Conservation (phyloP, 2,797 vertebrate species). For the Channa striata region DNA sequence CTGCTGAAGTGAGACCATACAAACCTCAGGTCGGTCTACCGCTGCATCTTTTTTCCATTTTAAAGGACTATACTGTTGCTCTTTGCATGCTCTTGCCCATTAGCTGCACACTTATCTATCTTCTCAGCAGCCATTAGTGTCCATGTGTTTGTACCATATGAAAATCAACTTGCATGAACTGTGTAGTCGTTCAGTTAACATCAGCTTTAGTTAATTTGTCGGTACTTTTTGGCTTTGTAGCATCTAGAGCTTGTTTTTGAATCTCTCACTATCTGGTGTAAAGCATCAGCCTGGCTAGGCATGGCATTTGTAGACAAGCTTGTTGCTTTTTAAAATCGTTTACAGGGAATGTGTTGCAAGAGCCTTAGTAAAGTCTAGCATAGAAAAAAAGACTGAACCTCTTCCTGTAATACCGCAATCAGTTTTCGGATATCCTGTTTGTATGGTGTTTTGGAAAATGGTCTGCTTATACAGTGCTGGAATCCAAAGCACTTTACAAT, state of each 20-base stretch:
- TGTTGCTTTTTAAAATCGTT: background rate
- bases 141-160: conserved; percentile 8
- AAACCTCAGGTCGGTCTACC: conserved; percentile 72
- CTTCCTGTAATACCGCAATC: background rate
- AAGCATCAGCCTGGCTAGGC: no score
- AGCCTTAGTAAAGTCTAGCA: background rate
- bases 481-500: no score
- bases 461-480: no score
- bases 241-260: background rate
- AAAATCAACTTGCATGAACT: conserved; percentile 14
- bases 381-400: background rate
- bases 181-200: conserved; percentile 12
- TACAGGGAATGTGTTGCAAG: background rate
- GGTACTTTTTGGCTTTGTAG: conserved; percentile 9
- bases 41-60: background rate
- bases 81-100: conserved; percentile 3
- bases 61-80: background rate
- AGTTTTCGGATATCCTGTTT: background rate
- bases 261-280: background rate
- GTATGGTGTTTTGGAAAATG: no score
- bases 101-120: conserved; percentile 4
- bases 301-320: conserved; percentile 6
- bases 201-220: background rate
- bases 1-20: conserved; percentile 51
- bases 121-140: conserved; percentile 11